Conservation (phyloP, 2,113 vertebrate species). For the Clupea harengus region DNA sequence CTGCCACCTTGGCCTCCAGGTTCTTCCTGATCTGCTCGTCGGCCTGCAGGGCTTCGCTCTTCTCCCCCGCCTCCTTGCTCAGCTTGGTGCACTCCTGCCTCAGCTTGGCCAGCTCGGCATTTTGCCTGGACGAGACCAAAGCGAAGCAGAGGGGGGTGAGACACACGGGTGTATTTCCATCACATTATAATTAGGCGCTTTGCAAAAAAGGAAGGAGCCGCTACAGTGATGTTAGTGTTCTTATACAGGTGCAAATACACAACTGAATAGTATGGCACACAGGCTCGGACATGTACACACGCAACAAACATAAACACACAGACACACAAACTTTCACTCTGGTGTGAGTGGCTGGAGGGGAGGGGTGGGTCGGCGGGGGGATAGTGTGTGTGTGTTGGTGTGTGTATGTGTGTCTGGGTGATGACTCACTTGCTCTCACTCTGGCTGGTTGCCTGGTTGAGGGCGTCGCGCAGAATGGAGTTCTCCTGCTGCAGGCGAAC, state of each 20-base stretch:
- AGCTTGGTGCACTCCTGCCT: constrained; percentile 86
- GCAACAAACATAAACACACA: neutral
- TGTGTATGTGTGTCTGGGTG: neutral
- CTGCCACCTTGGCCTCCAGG: constrained; percentile 76
- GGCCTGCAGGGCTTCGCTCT: constrained; percentile 75
- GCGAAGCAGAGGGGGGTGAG: neutral
- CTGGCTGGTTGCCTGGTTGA: constrained; percentile 93
- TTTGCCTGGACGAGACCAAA: constrained; percentile 76
- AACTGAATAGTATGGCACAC: neutral
- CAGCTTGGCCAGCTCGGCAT: constrained; percentile 89
- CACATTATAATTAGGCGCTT: neutral
- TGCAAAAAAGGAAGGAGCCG: neutral
- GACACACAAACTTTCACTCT: neutral
- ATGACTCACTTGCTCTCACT: constrained; percentile 87
- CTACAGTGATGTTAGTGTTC: no score
- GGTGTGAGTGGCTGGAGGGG: neutral
- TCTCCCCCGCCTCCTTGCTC: constrained; percentile 86
- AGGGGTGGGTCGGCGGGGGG: neutral
- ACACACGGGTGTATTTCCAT: constrained; percentile 9
- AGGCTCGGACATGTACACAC: neutral
- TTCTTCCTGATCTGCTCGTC: constrained; percentile 82
- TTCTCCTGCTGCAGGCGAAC: constrained; percentile 92
- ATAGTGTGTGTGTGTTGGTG: no score
- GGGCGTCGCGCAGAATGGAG: constrained; percentile 90
- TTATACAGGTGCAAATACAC: no score